phyloP scores from a whole-genome alignment of 1,140 invertebrate genomes.

The Diorhabda elongata region DNA sequence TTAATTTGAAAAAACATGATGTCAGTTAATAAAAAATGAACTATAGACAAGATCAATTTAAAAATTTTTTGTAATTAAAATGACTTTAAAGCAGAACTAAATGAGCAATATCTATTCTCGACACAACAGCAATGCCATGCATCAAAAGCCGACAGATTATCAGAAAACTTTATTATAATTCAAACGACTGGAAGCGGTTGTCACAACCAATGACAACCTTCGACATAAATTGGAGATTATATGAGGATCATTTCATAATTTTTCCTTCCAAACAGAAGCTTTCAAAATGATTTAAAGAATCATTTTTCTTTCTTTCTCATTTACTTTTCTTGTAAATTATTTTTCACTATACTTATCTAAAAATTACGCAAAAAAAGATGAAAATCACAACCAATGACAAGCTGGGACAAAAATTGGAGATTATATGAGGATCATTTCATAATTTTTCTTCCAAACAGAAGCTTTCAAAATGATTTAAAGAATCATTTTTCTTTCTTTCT shows the following conservation, averaged over 20 bases:
- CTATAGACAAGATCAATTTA: conserved; percentile 37
- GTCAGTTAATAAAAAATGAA: conserved; percentile 27
- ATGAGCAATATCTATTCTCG: conserved; percentile 40
- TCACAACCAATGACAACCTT: conserved; percentile 29
- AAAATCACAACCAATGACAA: no score
- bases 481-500: no score
- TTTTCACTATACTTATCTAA: not conserved
- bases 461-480: not conserved
- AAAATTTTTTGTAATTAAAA: conserved; percentile 41
- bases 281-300: conserved; percentile 3
- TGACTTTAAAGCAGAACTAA: conserved; percentile 33
- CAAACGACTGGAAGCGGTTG: conserved; percentile 14
- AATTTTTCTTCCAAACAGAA: no score
- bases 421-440: no score
- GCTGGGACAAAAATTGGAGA: not conserved
- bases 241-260: no score
- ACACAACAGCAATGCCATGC: conserved; percentile 25
- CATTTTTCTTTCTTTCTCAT: not conserved
- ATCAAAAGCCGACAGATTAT: conserved; percentile 39
- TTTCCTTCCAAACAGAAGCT: not conserved
- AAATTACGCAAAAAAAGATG: not conserved
- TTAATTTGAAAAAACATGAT: not conserved
- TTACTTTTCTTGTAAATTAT: not conserved
- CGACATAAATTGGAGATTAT: conserved; percentile 7
- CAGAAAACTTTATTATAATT: conserved; percentile 37